A percentile compares a stretch with the other conserved stretches of the same genome.
Conservation (phyloP, 2,113 vertebrate genomes). For the Calidris pygmaea region DNA sequence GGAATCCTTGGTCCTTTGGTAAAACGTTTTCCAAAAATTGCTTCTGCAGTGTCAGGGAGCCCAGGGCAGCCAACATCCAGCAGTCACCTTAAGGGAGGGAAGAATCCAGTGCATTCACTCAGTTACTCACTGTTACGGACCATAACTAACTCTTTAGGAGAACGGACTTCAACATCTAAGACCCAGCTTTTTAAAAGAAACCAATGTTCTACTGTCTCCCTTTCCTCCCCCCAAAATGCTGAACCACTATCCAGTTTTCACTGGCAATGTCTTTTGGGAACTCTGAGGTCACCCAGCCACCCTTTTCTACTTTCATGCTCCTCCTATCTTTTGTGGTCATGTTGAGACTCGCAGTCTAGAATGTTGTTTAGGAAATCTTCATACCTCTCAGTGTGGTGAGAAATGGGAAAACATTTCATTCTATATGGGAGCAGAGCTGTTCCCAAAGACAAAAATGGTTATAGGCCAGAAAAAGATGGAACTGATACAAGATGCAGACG, state of each 20-base stretch:
- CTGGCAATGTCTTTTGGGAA: neutral
- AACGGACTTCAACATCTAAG: neutral
- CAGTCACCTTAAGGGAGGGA: slow-evolving; percentile 70
- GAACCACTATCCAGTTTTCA: neutral
- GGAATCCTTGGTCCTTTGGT: slow-evolving; percentile 74
- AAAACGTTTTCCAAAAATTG: slow-evolving; percentile 67
- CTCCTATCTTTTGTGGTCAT: neutral
- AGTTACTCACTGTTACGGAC: neutral
- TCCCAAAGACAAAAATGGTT: neutral
- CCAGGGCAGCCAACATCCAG: slow-evolving; percentile 79
- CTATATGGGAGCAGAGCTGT: neutral
- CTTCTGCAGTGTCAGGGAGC: slow-evolving; percentile 71
- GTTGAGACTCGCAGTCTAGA: neutral
- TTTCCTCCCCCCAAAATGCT: neutral
- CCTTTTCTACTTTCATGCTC: neutral
- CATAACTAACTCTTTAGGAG: neutral
- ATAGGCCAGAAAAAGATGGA: neutral
- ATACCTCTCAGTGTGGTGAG: neutral
- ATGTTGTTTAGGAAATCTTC: neutral
- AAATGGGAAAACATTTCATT: neutral
- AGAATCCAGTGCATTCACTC: neutral
- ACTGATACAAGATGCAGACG: rapidly evolving
- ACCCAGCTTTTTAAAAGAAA: neutral
- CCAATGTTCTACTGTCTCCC: neutral
- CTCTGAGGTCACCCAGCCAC: neutral